Conservation (phyloP, 2,113 vertebrate genomes). For the Physeter macrocephalus region DNA sequence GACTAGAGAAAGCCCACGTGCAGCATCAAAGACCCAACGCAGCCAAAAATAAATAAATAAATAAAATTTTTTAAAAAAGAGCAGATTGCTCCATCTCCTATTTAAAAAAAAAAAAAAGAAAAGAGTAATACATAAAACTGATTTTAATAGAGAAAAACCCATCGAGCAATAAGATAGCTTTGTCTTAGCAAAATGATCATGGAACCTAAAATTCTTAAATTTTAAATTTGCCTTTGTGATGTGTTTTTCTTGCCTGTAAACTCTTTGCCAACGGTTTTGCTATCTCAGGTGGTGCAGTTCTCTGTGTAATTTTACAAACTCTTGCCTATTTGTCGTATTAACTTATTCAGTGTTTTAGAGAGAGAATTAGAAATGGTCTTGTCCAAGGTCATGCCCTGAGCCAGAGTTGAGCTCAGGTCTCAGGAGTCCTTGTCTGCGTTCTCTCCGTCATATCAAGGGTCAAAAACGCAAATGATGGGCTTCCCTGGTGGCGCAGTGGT, state of each 20-base stretch:
- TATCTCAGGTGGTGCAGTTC: not conserved
- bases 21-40: too few relatives aligned
- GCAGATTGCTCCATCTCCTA: too few relatives aligned
- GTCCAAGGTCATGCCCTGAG: not conserved
- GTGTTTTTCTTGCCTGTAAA: not conserved
- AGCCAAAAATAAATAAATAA: too few relatives aligned
- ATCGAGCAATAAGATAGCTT: not conserved
- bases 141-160: not conserved
- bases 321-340: not conserved
- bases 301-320: conserved; percentile 3
- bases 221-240: not conserved
- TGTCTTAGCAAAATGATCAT: not conserved
- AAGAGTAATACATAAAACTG: not conserved
- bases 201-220: not conserved
- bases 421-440: not conserved
- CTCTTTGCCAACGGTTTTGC: not conserved
- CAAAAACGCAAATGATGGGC: not conserved
- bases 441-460: not conserved
- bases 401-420: not conserved
- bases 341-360: not conserved
- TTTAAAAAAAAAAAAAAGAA: too few relatives aligned
- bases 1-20: too few relatives aligned
- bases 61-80: too few relatives aligned
- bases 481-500: too few relatives aligned
- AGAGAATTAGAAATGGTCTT: not conserved